Evolutionary conservation across 2,888 invertebrate species (phyloP).

Genomic region (Tachina grossa): DNA sequence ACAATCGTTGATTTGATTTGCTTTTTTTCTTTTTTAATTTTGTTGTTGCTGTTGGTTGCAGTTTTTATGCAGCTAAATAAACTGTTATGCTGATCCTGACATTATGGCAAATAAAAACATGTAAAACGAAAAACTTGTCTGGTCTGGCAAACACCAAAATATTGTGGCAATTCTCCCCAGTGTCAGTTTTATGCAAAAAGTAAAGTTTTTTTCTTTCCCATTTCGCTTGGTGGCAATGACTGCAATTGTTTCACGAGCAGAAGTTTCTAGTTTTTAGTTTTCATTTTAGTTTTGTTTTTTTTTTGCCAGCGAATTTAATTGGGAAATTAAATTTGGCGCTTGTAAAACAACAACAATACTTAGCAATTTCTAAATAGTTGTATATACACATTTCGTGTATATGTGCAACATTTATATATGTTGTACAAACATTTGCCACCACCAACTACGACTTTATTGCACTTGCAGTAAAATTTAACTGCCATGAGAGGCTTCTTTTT

Average conservation of each 20-base stretch:
- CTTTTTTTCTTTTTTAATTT: not conserved
- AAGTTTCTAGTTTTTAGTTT: constrained; percentile 20
- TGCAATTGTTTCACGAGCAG: constrained; percentile 29
- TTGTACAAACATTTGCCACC: constrained; percentile 2
- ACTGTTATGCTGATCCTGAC: constrained; percentile 39
- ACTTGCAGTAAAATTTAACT: constrained; percentile 36
- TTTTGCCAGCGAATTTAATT: constrained; percentile 76
- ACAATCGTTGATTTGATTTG: constrained; percentile 50
- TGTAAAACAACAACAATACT: constrained; percentile 59
- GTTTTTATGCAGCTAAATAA: constrained; percentile 24
- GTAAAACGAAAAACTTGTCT: constrained; percentile 38
- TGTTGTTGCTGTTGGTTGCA: constrained; percentile 22
- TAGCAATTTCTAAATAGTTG: constrained; percentile 30
- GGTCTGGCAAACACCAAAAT: constrained; percentile 52
- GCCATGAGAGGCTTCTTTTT: constrained; percentile 34
- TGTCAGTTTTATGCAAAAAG: constrained; percentile 58
- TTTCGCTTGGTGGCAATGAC: constrained; percentile 8
- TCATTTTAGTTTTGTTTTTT: not conserved
- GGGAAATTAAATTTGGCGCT: constrained; percentile 80
- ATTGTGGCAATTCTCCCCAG: constrained; percentile 65
- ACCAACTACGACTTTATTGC: constrained; percentile 27
- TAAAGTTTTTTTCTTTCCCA: constrained; percentile 4
- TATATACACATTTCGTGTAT: constrained; percentile 13
- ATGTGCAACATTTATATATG: constrained; percentile 10
- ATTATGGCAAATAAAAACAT: constrained; percentile 22